Base-by-base conservation (phyloP, 2,888 invertebrate species). In the Congeria kusceri region DNA sequence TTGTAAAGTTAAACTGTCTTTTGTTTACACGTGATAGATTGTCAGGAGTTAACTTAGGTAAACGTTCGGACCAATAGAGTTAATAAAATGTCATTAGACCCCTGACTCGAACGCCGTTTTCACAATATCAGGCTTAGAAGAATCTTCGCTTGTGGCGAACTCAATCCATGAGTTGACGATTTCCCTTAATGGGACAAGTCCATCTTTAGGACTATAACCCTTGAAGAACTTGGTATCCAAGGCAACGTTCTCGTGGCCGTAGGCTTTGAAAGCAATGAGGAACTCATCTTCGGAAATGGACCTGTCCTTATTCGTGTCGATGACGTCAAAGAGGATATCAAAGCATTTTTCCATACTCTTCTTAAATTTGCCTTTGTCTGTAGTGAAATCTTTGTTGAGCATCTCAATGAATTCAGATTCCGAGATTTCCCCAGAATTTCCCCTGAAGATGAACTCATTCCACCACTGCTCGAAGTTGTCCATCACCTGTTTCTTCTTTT, bases 281-380 rank as follows among this genome's bases (percentile, higher is more conserved):
- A 87, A 87, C 58, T 87, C 87, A 4, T 85, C 80, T 32, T 83
- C 77, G 46, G 84, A 83, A 46, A 87, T 87, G 9, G 83, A 83
- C 56, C 84, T 75, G 58, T 87, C 87, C 53, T 86, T 77, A 66
- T 87, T 86, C 20, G 87, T 86, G 32, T 87, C 87, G 29, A 87
- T 87, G 9, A 87, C 87, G 62, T 86, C 83, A 49, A 87, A 86
- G 28, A 87, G 74, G 20, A 20, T 59, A 23, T 84, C 65, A 57
- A 87, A 87, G 57, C 87, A 87, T 20, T 74, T 62, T 7, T 78
- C 53, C 80, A 87, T 87, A 1, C 69, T 39, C 7, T 23, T 9
- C 11, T 46, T 23, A 65, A 87, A 87, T 11, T 58, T 68, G 0
- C 49, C 67, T 58, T 82, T 85, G 69, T 86, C 78, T 4, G 64